Evolutionary conservation across 2,797 vertebrate species (phyloP).

Genomic region (Gambusia yucatana): DNA sequence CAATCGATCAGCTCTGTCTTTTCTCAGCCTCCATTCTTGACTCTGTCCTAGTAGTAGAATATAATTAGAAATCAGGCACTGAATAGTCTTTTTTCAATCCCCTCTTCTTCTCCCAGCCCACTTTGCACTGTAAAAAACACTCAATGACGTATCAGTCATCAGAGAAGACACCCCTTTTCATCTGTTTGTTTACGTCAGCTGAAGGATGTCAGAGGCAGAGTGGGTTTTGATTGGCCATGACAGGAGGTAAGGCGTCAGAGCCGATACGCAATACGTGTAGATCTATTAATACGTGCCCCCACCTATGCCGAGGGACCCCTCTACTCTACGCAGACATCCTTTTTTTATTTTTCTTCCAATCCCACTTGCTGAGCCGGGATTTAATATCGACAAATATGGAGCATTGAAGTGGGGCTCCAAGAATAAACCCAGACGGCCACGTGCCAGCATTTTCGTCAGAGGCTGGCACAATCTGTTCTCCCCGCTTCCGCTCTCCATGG

Average conservation of each 20-base stretch:
- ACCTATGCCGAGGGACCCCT: conserved; percentile 61
- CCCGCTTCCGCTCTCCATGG: conserved; percentile 70
- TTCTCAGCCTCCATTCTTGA: conserved; percentile 15
- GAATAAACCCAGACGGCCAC: conserved; percentile 76
- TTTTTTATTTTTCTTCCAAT: conserved; percentile 28
- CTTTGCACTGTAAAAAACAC: conserved; percentile 9
- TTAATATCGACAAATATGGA: conserved; percentile 73
- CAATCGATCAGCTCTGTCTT: background rate
- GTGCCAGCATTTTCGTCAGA: conserved; percentile 74
- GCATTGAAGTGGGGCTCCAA: conserved; percentile 67
- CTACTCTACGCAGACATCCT: conserved; percentile 56
- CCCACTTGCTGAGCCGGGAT: conserved; percentile 45
- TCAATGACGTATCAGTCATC: conserved; percentile 46
- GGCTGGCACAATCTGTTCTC: conserved; percentile 70
- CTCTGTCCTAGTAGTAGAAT: conserved; percentile 15
- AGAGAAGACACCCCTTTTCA: conserved; percentile 20
- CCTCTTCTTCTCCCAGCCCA: background rate
- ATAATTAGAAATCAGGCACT: conserved; percentile 34
- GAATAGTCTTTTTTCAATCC: conserved; percentile 13
- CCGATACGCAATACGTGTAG: conserved; percentile 55
- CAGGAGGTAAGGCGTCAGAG: conserved; percentile 50
- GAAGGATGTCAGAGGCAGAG: conserved; percentile 26
- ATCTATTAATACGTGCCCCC: conserved; percentile 60
- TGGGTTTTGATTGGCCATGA: conserved; percentile 45
- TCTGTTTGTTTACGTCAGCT: conserved; percentile 39